Base-by-base conservation (phyloP, 1,140 invertebrate species). In the Drosophila arizonae region DNA sequence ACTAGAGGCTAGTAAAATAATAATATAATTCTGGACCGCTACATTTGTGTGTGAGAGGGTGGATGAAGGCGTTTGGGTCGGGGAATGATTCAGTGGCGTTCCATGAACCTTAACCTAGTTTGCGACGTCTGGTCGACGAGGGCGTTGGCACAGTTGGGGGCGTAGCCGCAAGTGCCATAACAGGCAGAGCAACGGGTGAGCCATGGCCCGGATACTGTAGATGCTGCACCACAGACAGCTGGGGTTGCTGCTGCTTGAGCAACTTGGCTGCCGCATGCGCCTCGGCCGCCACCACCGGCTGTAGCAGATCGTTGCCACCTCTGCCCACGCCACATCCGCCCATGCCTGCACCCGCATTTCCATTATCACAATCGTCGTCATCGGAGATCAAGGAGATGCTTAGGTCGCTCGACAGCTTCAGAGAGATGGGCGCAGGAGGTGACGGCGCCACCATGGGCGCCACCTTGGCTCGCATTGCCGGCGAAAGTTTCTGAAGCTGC, bases 381-480 rank as follows among this genome's bases (percentile, higher is more conserved):
- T 91, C 90, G 75, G 90, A 91, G 86, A 91, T 91, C 86, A 91
- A 67, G 68, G 90, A 91, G 79, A 91, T 91, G 78, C 90, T 91
- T 41, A 91, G 77, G 64, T 91, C 90, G 61, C 90, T 91, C 5
- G 90, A 91, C 17, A 91, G 70, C 60, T 91, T 91, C 1, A 91
- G 62, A 13, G 90, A 91, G 39, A 91, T 87, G 26, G 90, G 90
- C 13, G 84, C 67, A 0, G 81, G 86, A 1, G 81, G 75, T 11
- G 77, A 76, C 0, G 76, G 66, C 0, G 76, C 68, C 13, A 86
- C 84, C 55, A 89, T 55, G 0, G 84, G 79, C 0, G 85, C 79
- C 5, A 88, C 79, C 50, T 88, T 88, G n/a, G 85, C 79, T 4
- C 84, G 79, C 68, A 89, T 30, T 0, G 84, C 75, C 1, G 90